Percentiles rank a stretch among this genome's conserved stretches.
These are phyloP conservation scores for Pelodiscus sinensis DNA, from an alignment of 2,113 vertebrate species.

Conservation along the genomic window DNA sequence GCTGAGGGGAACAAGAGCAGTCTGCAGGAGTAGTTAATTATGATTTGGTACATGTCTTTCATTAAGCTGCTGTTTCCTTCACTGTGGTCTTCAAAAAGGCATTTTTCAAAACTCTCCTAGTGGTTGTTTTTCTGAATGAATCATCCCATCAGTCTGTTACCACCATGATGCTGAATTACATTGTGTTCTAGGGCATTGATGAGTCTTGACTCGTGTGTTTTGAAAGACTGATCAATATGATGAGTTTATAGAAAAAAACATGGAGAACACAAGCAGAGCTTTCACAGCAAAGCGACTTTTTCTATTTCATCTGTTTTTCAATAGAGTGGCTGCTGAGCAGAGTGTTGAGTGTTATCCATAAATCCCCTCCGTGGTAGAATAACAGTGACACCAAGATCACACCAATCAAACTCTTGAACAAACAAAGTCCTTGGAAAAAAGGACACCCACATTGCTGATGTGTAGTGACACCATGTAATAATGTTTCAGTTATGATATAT, in stretches of 20 bases:
- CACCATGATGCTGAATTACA: neutral
- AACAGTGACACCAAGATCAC: neutral
- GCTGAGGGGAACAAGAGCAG: neutral
- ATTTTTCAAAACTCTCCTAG: constrained; percentile 28
- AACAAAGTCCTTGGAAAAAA: neutral
- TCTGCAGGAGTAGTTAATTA: constrained; percentile 23
- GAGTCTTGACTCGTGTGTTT: constrained; percentile 43
- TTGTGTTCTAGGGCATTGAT: constrained; percentile 36
- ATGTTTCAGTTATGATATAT: neutral
- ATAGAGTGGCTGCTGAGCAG: neutral
- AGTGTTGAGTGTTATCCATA: neutral
- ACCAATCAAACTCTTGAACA: neutral
- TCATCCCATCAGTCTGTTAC: neutral
- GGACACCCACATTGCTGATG: neutral
- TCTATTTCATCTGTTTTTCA: constrained; percentile 55
- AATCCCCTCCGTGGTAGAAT: neutral
- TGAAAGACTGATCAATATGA: constrained; percentile 36
- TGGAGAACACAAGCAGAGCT: constrained; percentile 36
- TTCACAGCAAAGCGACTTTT: constrained; percentile 54
- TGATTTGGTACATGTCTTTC: constrained; percentile 23
- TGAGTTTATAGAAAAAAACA: neutral
- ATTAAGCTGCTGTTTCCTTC: constrained; percentile 35
- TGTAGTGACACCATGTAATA: neutral
- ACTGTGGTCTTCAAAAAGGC: constrained; percentile 7
- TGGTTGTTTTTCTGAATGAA: neutral